phyloP scores from a whole-genome alignment of 2,888 invertebrate species.

The Erynnis tages region DNA sequence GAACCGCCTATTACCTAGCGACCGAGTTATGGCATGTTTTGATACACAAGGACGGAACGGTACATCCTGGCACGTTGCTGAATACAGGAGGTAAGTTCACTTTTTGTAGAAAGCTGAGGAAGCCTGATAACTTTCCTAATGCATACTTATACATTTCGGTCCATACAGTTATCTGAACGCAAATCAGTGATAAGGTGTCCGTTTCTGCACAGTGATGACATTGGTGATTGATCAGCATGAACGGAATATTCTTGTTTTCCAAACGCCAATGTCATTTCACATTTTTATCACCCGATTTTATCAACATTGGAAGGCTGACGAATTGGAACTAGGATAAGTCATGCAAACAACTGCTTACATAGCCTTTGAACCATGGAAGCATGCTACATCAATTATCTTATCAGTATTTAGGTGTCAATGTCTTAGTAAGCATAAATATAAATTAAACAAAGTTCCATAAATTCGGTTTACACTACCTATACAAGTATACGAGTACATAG shows the following conservation, averaged over 20 bases:
- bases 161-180: slow-evolving; percentile 19
- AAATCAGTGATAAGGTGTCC: slow-evolving; percentile 16
- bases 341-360: too few species aligned
- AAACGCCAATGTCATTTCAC: slow-evolving; percentile 9
- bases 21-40: slow-evolving; percentile 84
- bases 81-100: slow-evolving; percentile 60
- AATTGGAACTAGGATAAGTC: too few species aligned
- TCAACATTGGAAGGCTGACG: slow-evolving; percentile 8
- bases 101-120: neutral
- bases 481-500: too few species aligned
- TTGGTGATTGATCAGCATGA: slow-evolving; percentile 22
- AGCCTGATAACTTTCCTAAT: too few species aligned
- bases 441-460: too few species aligned
- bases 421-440: too few species aligned
- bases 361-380: too few species aligned
- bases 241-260: slow-evolving; percentile 20
- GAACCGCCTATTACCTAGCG: slow-evolving; percentile 63
- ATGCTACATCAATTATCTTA: too few species aligned
- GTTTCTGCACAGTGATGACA: slow-evolving; percentile 13
- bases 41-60: slow-evolving; percentile 90
- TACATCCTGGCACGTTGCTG: slow-evolving; percentile 84
- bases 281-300: slow-evolving; percentile 17
- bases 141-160: too few species aligned
- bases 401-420: too few species aligned
- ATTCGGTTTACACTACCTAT: too few species aligned